phyloP scores from a whole-genome alignment of 2,113 vertebrate genomes.

The Speoplatyrhinus poulsoni region DNA sequence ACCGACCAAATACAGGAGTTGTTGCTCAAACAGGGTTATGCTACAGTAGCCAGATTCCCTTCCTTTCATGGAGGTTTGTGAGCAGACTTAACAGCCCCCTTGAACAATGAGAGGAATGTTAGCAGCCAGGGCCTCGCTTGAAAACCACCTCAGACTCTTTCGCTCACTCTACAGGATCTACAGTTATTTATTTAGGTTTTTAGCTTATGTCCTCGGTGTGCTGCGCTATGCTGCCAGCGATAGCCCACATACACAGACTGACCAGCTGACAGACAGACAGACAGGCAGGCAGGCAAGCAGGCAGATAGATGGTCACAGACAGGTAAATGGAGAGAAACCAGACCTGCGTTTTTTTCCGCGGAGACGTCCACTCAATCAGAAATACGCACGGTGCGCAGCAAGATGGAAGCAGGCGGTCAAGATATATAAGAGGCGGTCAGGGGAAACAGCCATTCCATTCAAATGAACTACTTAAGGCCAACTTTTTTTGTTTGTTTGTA shows the following conservation, averaged over 20 bases:
- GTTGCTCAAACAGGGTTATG: constrained; percentile 41
- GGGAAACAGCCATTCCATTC: constrained; percentile 50
- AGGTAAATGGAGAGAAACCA: constrained; percentile 47
- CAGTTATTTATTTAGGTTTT: constrained; percentile 31
- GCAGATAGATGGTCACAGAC: not conserved
- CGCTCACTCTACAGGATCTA: constrained; percentile 61
- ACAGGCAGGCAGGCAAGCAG: not conserved
- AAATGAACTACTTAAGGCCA: constrained; percentile 74
- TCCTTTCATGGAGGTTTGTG: constrained; percentile 75
- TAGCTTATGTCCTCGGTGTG: constrained; percentile 49
- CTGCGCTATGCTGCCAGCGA: constrained; percentile 24
- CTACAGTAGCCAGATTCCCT: constrained; percentile 71
- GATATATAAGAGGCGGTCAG: constrained; percentile 5
- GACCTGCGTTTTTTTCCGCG: constrained; percentile 19
- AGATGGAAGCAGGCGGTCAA: constrained; percentile 25
- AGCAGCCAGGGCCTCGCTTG: constrained; percentile 58
- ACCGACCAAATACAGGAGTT: constrained; percentile 18
- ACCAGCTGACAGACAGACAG: constrained; percentile 5
- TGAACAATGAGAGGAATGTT: constrained; percentile 82
- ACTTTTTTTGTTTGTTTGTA: constrained; percentile 64
- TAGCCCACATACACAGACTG: constrained; percentile 9
- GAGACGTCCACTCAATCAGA: constrained; percentile 32
- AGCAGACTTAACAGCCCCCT: constrained; percentile 70
- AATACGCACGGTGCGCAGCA: not conserved
- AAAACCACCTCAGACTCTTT: constrained; percentile 52